Conservation (phyloP, 2,888 invertebrate genomes). For the Oscheius myriophilus region DNA sequence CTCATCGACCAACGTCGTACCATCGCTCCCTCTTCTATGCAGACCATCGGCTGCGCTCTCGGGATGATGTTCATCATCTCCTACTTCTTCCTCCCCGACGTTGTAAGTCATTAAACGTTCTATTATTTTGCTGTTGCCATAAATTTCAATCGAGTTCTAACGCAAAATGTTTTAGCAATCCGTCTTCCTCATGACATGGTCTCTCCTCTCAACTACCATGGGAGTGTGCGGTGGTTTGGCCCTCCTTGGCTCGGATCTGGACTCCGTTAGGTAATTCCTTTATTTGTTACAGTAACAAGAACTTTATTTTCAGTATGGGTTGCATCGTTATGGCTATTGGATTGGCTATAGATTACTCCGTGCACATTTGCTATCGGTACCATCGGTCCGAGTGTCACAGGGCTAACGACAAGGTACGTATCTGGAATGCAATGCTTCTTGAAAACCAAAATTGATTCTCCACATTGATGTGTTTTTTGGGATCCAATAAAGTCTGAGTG, state of each 20-base stretch:
- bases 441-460: too few species aligned
- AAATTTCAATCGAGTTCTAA: neutral
- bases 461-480: too few species aligned
- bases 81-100: conserved; percentile 68
- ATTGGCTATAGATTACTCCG: conserved; percentile 68
- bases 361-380: conserved; percentile 69
- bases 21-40: conserved; percentile 70
- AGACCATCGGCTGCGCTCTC: conserved; percentile 65
- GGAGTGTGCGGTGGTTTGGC: conserved; percentile 70
- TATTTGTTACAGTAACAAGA: neutral
- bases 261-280: conserved; percentile 49
- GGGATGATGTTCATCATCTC: conserved; percentile 69
- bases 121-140: neutral
- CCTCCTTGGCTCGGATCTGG: conserved; percentile 67
- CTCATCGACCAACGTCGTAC: conserved; percentile 69
- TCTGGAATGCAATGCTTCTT: too few species aligned
- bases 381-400: conserved; percentile 62
- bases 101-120: conserved; percentile 33
- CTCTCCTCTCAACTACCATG: conserved; percentile 69
- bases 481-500: too few species aligned
- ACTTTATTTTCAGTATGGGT: conserved; percentile 63
- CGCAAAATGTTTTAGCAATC: conserved; percentile 55
- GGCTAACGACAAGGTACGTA: conserved; percentile 54
- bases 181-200: conserved; percentile 70
- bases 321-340: conserved; percentile 70